Evolutionary conservation across 1,140 invertebrate genomes (phyloP).

Genomic region (Aphelinus certus): DNA sequence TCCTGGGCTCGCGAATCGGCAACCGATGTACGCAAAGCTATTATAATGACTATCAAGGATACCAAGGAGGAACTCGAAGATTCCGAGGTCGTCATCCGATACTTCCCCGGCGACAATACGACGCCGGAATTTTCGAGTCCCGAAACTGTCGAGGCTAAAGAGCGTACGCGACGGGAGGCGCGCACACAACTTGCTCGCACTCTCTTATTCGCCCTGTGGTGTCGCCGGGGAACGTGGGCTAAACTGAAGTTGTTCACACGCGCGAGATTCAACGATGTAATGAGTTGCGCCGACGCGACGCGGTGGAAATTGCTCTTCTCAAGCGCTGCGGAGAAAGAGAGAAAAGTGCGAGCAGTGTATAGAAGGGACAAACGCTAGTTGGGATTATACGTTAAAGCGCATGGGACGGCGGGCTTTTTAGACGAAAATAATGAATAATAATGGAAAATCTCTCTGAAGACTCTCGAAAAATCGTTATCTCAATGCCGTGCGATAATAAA

Average conservation of each 20-base stretch:
- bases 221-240: background rate
- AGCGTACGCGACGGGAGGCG: background rate
- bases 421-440: slow-evolving; percentile 32
- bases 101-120: too few relatives aligned
- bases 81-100: too few relatives aligned
- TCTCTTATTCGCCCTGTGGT: slow-evolving; percentile 12
- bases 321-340: slow-evolving; percentile 27
- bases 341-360: slow-evolving; percentile 4
- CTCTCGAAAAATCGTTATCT: slow-evolving; percentile 40
- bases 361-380: slow-evolving; percentile 14
- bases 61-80: too few relatives aligned
- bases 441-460: slow-evolving; percentile 37
- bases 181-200: slow-evolving; percentile 8
- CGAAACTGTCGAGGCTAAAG: too few relatives aligned
- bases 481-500: slow-evolving; percentile 38
- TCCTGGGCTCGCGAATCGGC: too few relatives aligned
- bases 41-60: too few relatives aligned
- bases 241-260: slow-evolving; percentile 12
- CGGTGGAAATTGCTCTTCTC: slow-evolving; percentile 24
- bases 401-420: slow-evolving; percentile 38
- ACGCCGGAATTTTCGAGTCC: too few relatives aligned
- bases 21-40: too few relatives aligned
- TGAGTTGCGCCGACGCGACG: background rate
- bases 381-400: slow-evolving; percentile 32
- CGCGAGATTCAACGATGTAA: slow-evolving; percentile 10